Conservation (phyloP, 2,888 invertebrate species). For the Agonopterix arenella region DNA sequence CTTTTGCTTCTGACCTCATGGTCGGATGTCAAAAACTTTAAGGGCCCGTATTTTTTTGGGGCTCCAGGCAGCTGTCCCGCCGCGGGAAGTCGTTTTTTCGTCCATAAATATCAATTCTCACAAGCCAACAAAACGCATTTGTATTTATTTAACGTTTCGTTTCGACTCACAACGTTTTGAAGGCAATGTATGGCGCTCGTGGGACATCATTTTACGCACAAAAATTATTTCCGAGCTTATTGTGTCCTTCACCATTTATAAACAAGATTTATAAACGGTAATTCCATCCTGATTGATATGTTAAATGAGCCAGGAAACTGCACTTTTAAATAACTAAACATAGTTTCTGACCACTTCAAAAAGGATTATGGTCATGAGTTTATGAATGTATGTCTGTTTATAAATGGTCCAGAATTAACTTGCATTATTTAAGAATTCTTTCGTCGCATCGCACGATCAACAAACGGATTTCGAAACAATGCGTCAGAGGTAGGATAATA, state of each 20-base stretch:
- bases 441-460: not conserved
- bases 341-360: too few relatives aligned
- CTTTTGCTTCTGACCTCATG: conserved; percentile 13
- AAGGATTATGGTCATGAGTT: too few relatives aligned
- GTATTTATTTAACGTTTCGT: conserved; percentile 62
- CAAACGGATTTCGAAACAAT: not conserved
- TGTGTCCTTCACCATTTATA: conserved; percentile 33
- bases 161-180: conserved; percentile 39
- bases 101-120: conserved; percentile 73
- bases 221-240: conserved; percentile 37
- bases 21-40: conserved; percentile 30
- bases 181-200: conserved; percentile 39
- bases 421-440: not conserved
- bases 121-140: conserved; percentile 64
- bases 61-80: conserved; percentile 48
- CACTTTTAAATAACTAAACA: too few relatives aligned
- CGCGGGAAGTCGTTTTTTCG: conserved; percentile 61
- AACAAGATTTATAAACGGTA: conserved; percentile 11
- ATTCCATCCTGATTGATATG: not conserved
- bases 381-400: not conserved
- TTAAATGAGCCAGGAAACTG: not conserved
- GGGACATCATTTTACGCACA: conserved; percentile 35
- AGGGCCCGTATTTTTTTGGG: conserved; percentile 38
- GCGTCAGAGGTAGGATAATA: conserved; percentile 6
- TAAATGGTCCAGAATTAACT: not conserved